A percentile compares a stretch with the other conserved stretches of the same genome.
These are phyloP conservation scores for Ophthalmolycus amberensis DNA, from an alignment of 2,113 vertebrate genomes.

Conservation along the genomic window DNA sequence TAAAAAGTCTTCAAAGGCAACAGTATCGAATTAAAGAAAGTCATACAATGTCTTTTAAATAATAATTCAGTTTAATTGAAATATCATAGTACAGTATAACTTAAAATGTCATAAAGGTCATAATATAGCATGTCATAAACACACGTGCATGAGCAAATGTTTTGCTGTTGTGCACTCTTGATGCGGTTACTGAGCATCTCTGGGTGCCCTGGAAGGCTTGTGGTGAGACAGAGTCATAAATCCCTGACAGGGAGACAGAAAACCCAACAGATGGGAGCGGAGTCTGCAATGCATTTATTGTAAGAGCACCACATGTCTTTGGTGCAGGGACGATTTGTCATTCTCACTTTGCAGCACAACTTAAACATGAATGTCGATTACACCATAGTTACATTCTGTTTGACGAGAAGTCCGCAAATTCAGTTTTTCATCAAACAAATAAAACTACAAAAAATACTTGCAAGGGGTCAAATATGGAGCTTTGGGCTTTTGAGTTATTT, in stretches of 20 bases:
- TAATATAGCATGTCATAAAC: too few species aligned
- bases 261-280: slow-evolving; percentile 39
- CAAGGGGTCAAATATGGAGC: not conserved
- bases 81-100: too few species aligned
- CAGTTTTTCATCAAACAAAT: not conserved
- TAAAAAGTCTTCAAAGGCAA: too few species aligned
- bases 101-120: too few species aligned
- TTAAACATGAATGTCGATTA: slow-evolving; percentile 1
- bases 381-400: not conserved
- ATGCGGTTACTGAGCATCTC: slow-evolving; percentile 55
- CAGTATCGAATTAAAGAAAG: too few species aligned
- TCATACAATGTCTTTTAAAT: too few species aligned
- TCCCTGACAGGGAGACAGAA: slow-evolving; percentile 46
- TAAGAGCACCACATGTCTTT: slow-evolving; percentile 43
- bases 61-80: too few species aligned
- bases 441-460: not conserved
- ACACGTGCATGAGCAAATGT: not conserved
- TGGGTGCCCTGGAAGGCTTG: slow-evolving; percentile 20
- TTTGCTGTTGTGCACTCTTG: slow-evolving; percentile 27
- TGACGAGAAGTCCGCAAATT: too few species aligned
- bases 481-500: not conserved
- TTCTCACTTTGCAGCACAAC: slow-evolving; percentile 27
- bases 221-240: slow-evolving; percentile 47
- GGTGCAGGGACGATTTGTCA: slow-evolving; percentile 22
- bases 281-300: slow-evolving; percentile 37